Conservation (phyloP, 2,888 invertebrate genomes). For the Patella caerulea region DNA sequence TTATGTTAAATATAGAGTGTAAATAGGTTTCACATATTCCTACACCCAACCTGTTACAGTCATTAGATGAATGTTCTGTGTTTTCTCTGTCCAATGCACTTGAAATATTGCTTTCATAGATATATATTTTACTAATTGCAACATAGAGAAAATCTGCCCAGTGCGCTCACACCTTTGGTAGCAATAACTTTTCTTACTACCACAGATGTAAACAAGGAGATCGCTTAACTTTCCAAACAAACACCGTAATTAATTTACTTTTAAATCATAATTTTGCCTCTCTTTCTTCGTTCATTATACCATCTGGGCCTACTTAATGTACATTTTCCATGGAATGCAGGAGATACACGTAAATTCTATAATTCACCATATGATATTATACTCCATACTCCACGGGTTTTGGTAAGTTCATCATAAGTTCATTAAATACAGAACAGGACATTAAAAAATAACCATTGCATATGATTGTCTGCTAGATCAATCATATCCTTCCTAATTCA, state of each 20-base stretch:
- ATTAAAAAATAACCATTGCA: too few relatives aligned
- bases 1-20: background rate
- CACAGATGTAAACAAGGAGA: constrained; percentile 3
- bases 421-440: too few relatives aligned
- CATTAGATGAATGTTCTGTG: background rate
- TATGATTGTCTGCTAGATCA: too few relatives aligned
- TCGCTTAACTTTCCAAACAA: constrained; percentile 1
- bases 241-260: background rate
- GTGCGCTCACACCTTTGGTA: background rate
- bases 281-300: background rate
- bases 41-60: background rate
- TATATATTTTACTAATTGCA: too few relatives aligned
- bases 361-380: background rate
- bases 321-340: background rate
- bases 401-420: too few relatives aligned
- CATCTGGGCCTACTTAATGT: constrained; percentile 3
- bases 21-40: background rate
- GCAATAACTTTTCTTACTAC: background rate
- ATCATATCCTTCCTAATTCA: too few relatives aligned
- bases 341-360: too few relatives aligned
- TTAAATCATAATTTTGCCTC: constrained; percentile 2
- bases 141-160: background rate
- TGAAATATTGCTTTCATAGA: too few relatives aligned
- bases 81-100: too few relatives aligned
- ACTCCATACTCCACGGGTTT: background rate